Percentiles rank a stretch among this genome's conserved stretches.
phyloP scores from a whole-genome alignment of 1,140 invertebrate species.

The Melitaea cinxia region DNA sequence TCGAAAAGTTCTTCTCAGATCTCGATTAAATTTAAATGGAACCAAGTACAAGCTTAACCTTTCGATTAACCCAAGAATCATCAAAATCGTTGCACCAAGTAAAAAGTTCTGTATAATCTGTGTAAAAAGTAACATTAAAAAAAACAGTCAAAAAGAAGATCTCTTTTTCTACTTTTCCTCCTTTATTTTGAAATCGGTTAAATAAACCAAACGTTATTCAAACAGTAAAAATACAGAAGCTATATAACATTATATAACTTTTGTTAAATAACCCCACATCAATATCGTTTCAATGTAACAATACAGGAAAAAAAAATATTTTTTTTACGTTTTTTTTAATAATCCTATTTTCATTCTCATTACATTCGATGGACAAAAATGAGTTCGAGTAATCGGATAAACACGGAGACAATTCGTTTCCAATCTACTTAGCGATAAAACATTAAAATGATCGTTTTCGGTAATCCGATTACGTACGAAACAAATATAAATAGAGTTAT shows the following conservation, averaged over 20 bases:
- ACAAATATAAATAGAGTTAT: background rate
- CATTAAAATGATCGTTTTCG: constrained; percentile 35
- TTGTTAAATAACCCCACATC: background rate
- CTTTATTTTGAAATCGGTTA: too few relatives aligned
- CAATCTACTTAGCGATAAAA: constrained; percentile 37
- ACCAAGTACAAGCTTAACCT: too few relatives aligned
- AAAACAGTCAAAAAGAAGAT: too few relatives aligned
- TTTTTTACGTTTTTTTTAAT: background rate
- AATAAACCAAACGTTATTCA: too few relatives aligned
- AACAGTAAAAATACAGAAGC: too few relatives aligned
- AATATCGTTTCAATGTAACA: background rate
- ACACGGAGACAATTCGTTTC: constrained; percentile 31
- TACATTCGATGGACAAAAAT: constrained; percentile 29
- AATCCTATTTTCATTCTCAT: background rate
- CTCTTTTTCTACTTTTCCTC: too few relatives aligned
- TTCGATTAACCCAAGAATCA: too few relatives aligned
- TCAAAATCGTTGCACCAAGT: too few relatives aligned
- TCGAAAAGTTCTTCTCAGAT: too few relatives aligned
- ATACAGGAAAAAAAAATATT: background rate
- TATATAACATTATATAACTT: background rate
- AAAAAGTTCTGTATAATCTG: too few relatives aligned
- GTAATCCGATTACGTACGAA: constrained; percentile 33
- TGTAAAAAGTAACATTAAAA: too few relatives aligned
- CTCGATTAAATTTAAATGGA: too few relatives aligned
- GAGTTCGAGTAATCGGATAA: constrained; percentile 35